Evolutionary conservation across 2,888 invertebrate species (phyloP).

Genomic region (Yponomeuta malinellus): DNA sequence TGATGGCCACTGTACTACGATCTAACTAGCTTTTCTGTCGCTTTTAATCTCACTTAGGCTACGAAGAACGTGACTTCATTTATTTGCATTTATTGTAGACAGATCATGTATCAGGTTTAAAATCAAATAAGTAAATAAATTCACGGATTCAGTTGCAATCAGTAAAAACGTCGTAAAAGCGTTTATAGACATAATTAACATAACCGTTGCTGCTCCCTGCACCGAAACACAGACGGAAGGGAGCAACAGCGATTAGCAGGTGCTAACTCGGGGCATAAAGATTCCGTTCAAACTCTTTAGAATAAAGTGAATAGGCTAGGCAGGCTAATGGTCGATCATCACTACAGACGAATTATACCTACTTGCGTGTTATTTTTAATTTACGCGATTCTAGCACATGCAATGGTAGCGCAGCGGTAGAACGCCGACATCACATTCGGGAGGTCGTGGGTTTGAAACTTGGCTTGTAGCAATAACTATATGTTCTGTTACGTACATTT

Average conservation of each 20-base stretch:
- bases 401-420: no score
- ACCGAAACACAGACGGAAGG: background rate
- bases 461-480: no score
- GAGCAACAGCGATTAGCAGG: background rate
- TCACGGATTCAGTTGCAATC: background rate
- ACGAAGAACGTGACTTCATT: no score
- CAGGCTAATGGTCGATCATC: background rate
- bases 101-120: background rate
- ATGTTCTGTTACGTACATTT: no score
- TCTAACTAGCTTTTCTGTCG: no score
- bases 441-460: no score
- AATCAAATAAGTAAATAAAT: background rate
- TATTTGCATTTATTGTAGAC: background rate
- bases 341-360: background rate
- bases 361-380: no score
- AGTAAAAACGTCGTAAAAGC: background rate
- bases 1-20: no score
- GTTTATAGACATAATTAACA: background rate
- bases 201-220: background rate
- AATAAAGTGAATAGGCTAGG: background rate
- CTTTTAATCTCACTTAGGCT: background rate
- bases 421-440: no score
- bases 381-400: background rate
- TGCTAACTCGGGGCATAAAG: background rate
- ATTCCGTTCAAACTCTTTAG: background rate